These are phyloP conservation scores for Hirtodrosophila cameraria DNA, from an alignment of 2,888 invertebrate species.

Conservation along the genomic window DNA sequence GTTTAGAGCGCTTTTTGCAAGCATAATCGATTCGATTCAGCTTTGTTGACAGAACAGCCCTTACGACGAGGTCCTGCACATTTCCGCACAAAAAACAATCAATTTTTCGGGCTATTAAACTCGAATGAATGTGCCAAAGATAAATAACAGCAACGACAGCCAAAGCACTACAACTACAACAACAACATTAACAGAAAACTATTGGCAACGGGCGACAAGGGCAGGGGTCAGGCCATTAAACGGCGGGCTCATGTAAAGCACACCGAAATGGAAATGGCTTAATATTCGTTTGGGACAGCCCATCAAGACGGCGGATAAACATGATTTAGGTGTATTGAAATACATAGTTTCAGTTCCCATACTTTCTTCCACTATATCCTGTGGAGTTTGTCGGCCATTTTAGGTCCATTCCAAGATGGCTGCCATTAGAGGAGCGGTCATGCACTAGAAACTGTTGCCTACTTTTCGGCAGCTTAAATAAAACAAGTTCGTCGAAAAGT, in stretches of 20 bases:
- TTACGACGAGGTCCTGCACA: slow-evolving; percentile 34
- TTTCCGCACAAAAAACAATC: slow-evolving; percentile 80
- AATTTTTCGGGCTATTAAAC: slow-evolving; percentile 83
- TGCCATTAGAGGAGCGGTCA: slow-evolving; percentile 40
- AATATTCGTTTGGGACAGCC: slow-evolving; percentile 65
- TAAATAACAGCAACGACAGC: slow-evolving; percentile 74
- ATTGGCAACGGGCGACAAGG: slow-evolving; percentile 7
- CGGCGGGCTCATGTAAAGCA: slow-evolving; percentile 52
- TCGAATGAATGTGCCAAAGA: slow-evolving; percentile 81
- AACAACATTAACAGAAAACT: slow-evolving; percentile 41
- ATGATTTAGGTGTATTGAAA: slow-evolving; percentile 79
- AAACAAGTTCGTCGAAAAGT: neutral
- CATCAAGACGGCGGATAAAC: slow-evolving; percentile 74
- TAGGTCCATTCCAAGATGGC: slow-evolving; percentile 42
- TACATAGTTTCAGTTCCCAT: slow-evolving; percentile 56
- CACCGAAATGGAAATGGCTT: slow-evolving; percentile 73
- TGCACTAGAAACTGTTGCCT: slow-evolving; percentile 43
- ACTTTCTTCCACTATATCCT: slow-evolving; percentile 15
- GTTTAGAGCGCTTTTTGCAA: slow-evolving; percentile 59
- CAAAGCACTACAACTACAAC: slow-evolving; percentile 55
- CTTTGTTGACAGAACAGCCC: slow-evolving; percentile 56
- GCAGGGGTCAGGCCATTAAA: slow-evolving; percentile 55
- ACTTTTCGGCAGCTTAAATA: slow-evolving; percentile 43
- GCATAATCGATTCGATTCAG: slow-evolving; percentile 72
- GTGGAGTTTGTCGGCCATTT: slow-evolving; percentile 22